Evolutionary conservation across 2,113 vertebrate species (phyloP).

Genomic region (Vicugna pacos): DNA sequence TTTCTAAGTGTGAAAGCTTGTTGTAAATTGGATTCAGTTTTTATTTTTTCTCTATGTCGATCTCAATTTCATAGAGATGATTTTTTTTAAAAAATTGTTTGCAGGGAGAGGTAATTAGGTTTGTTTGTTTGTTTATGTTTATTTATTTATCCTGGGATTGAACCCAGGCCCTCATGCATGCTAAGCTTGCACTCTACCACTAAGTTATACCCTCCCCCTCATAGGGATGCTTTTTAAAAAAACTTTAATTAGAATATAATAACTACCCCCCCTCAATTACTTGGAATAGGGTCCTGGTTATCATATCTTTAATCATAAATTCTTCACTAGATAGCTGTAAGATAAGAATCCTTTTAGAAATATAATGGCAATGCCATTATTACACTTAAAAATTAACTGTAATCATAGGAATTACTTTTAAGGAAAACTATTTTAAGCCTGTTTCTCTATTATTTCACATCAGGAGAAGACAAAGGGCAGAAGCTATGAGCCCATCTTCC

Average conservation of each 20-base stretch:
- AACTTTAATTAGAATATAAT: background rate
- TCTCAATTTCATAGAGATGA: background rate
- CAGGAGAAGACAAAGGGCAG: background rate
- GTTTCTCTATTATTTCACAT: slow-evolving; percentile 4
- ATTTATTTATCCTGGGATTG: too few species aligned
- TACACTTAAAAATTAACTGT: background rate
- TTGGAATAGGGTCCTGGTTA: background rate
- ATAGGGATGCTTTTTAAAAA: background rate
- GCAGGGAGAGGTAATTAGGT: too few species aligned
- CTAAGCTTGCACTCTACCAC: too few species aligned
- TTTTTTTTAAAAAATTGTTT: background rate
- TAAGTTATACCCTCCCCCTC: too few species aligned
- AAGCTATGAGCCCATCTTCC: background rate
- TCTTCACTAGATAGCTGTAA: background rate
- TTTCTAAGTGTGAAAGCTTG: background rate
- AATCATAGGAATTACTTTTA: background rate
- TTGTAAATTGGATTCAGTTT: slow-evolving; percentile 3
- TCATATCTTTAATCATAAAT: background rate
- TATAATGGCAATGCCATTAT: background rate
- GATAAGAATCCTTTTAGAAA: background rate
- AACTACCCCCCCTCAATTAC: background rate
- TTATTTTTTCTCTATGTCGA: background rate
- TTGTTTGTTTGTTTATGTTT: too few species aligned
- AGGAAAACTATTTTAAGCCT: background rate
- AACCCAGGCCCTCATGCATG: too few species aligned